Percentiles rank a stretch among this genome's conserved stretches.
Conservation (phyloP, 2,113 vertebrate species). For the Solenodon paradoxus region DNA sequence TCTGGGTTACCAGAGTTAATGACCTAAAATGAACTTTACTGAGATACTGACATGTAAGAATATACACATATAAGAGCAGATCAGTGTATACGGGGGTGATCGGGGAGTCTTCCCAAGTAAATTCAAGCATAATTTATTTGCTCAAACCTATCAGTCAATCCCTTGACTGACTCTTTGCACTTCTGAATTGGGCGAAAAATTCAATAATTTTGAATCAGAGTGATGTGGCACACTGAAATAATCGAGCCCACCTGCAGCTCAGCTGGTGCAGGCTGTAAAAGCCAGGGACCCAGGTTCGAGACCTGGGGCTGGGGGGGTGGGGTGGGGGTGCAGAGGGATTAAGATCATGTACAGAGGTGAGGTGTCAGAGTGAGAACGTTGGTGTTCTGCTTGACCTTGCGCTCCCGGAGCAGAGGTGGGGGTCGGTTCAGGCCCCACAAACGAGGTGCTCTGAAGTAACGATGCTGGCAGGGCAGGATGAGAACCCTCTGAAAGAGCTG, state of each 20-base stretch:
- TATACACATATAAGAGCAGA: neutral
- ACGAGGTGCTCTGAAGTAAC: neutral
- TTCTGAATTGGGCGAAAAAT: neutral
- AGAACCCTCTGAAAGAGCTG: neutral
- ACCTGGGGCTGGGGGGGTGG: no score
- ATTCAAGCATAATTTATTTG: neutral
- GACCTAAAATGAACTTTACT: neutral
- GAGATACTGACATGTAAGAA: neutral
- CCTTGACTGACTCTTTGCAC: neutral
- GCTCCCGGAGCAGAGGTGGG: neutral
- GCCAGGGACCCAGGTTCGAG: no score
- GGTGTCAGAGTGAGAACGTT: neutral
- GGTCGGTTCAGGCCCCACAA: neutral
- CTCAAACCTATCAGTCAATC: neutral
- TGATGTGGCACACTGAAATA: neutral
- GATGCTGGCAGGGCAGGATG: fast-evolving
- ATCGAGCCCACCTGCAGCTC: no score
- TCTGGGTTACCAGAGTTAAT: neutral
- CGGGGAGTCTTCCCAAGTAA: neutral
- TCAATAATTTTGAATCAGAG: neutral
- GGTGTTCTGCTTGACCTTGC: neutral
- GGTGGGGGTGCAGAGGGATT: no score
- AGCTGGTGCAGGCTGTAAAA: no score
- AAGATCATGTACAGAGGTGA: no score
- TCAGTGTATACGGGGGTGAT: neutral